phyloP scores from a whole-genome alignment of 2,113 vertebrate genomes.

The Daphoenositta chrysoptera region DNA sequence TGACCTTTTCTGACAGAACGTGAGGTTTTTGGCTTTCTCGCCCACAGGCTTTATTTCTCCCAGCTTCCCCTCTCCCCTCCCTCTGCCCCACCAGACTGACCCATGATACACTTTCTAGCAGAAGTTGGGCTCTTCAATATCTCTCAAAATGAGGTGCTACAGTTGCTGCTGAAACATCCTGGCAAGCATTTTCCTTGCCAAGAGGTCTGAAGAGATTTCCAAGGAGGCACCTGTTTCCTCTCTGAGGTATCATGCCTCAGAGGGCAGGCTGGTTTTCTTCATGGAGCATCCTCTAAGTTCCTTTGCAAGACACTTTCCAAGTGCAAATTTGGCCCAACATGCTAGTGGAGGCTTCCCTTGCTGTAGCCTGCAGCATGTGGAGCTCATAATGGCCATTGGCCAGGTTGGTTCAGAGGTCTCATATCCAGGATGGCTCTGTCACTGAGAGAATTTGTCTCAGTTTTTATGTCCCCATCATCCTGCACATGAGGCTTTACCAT shows the following conservation, averaged over 20 bases:
- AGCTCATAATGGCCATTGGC: background rate
- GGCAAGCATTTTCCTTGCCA: background rate
- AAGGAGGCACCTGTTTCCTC: background rate
- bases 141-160: background rate
- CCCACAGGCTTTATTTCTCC: background rate
- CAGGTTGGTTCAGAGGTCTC: background rate
- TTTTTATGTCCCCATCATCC: background rate
- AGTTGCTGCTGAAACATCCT: background rate
- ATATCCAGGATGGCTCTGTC: background rate
- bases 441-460: accelerated
- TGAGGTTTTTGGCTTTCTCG: background rate
- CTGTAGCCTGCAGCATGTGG: background rate
- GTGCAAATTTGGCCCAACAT: background rate
- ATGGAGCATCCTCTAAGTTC: background rate
- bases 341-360: accelerated
- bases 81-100: accelerated
- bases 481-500: background rate
- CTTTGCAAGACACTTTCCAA: background rate
- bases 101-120: background rate
- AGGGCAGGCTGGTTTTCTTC: background rate
- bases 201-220: background rate
- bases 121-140: background rate
- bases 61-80: background rate
- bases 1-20: background rate
- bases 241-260: background rate